These are phyloP conservation scores for Osmerus mordax DNA, from an alignment of 2,113 vertebrate genomes.

Conservation along the genomic window DNA sequence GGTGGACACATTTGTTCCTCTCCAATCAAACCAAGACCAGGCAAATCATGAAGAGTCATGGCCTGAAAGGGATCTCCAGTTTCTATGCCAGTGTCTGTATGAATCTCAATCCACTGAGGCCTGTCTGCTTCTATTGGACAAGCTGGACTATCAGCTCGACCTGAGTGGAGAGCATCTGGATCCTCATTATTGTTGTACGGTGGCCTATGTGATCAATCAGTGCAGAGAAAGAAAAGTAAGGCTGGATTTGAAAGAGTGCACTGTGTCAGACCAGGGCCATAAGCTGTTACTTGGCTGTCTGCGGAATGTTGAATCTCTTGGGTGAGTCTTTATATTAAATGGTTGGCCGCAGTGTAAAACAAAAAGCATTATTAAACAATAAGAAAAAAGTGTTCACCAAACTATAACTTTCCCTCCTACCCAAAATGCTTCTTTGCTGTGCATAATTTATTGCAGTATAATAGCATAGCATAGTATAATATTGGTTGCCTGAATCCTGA, in stretches of 20 bases:
- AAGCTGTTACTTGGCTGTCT: conserved; percentile 23
- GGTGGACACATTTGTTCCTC: conserved; percentile 11
- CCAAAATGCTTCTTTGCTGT: too few relatives aligned
- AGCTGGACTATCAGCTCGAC: conserved; percentile 22
- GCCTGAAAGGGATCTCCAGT: conserved; percentile 7
- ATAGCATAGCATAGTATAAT: too few relatives aligned
- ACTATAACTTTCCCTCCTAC: too few relatives aligned
- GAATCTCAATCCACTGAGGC: conserved; percentile 33
- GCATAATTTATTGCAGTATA: too few relatives aligned
- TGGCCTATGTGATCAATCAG: conserved; percentile 35
- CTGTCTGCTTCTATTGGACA: conserved; percentile 29
- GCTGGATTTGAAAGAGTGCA: conserved; percentile 26
- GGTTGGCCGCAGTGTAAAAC: too few relatives aligned
- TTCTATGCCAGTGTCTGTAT: conserved; percentile 42
- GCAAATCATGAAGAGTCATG: not conserved
- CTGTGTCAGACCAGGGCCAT: conserved; percentile 4
- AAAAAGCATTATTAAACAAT: too few relatives aligned
- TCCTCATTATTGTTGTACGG: conserved; percentile 40
- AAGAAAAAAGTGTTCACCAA: too few relatives aligned
- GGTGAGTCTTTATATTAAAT: not conserved
- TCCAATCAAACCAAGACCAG: not conserved
- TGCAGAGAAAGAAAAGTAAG: conserved; percentile 18
- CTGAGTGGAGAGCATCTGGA: conserved; percentile 27
- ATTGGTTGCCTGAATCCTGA: too few relatives aligned
- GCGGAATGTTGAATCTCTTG: conserved; percentile 7